Evolutionary conservation across 2,113 vertebrate species (phyloP), one percentile per base, ranked within the genome.

Genomic region (Neomonachus schauinslandi): DNA sequence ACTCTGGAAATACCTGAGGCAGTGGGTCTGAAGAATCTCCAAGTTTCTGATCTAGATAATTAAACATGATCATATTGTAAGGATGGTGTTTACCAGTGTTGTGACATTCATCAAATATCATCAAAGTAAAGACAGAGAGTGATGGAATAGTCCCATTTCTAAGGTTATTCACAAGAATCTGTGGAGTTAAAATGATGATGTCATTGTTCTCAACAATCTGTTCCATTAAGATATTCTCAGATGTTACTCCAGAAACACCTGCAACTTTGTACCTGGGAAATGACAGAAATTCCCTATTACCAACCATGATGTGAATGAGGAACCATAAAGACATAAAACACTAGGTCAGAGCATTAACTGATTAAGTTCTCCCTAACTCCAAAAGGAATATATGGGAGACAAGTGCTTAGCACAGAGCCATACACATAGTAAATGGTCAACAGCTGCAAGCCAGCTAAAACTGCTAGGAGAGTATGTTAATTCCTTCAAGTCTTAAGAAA

Each of bases 31-130:
- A 91, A 82, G 97, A 61, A 12, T 77, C 96, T 79, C 95, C 91
- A 61, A 99, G 97, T 94, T 99, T 99, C 96, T 98, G 67, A 83
- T 99, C 98, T 86, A 99, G 94, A 90, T 99, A 99, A 72, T n/a
- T 97, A 94, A 97, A 98, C 99, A 99, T 99, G 93, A 99, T 97
- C 59, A 99, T 92, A 76, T 98, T 99, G 94, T 99, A 99, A 4
- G 99, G 99, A 83, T 99, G 99, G 67, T 98, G 98, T 85, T 99
- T 99, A 0, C 76, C 98, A 2, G 99, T 99, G 90, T 99, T 99
- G 98, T 99, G 99, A 95, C 99, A 99, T 95, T 99, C 99, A 86
- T 99, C 99, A 97, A 99, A 99, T 97, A 99, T 98, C 97, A 99
- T 98, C 97, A 99, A 97, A 4, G 98, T 99, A 92, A 99, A 99